A percentile compares a stretch with the other conserved stretches of the same genome.
These are phyloP conservation scores for Rugalucina vietnamica DNA, from an alignment of 2,888 invertebrate genomes.

Conservation along the genomic window DNA sequence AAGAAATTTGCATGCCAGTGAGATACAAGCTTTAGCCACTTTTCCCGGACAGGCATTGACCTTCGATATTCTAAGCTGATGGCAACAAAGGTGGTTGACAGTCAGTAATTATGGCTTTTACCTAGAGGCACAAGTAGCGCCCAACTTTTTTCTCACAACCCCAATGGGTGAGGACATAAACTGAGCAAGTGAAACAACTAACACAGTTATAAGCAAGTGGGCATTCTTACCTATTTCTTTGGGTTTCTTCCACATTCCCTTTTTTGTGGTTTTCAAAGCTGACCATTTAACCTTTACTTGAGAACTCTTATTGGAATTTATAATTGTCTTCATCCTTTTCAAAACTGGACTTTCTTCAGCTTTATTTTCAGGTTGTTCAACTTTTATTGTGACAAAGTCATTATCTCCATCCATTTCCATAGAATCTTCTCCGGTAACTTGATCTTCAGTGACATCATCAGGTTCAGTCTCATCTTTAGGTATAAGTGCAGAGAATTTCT, in stretches of 20 bases:
- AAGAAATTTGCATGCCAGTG: too few species aligned
- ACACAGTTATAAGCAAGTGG: too few species aligned
- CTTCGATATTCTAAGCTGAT: too few species aligned
- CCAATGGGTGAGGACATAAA: too few species aligned
- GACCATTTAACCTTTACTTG: not conserved
- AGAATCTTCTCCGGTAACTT: not conserved
- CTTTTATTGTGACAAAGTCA: not conserved
- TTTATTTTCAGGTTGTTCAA: not conserved
- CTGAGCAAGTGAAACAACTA: too few species aligned
- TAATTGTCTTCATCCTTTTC: not conserved
- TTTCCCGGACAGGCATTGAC: too few species aligned
- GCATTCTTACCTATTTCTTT: too few species aligned
- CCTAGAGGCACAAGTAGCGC: too few species aligned
- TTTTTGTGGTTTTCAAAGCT: not conserved
- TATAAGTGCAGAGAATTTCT: not conserved
- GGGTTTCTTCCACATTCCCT: not conserved
- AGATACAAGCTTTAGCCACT: too few species aligned
- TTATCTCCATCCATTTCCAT: not conserved
- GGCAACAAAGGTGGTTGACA: too few species aligned
- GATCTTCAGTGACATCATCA: not conserved
- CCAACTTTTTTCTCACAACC: too few species aligned
- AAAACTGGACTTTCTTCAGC: not conserved
- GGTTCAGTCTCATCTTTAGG: not conserved
- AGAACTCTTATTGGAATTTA: not conserved
- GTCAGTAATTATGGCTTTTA: too few species aligned